Evolutionary conservation across 2,797 vertebrate genomes (phyloP).

Genomic region (Rhinichthys osculus): DNA sequence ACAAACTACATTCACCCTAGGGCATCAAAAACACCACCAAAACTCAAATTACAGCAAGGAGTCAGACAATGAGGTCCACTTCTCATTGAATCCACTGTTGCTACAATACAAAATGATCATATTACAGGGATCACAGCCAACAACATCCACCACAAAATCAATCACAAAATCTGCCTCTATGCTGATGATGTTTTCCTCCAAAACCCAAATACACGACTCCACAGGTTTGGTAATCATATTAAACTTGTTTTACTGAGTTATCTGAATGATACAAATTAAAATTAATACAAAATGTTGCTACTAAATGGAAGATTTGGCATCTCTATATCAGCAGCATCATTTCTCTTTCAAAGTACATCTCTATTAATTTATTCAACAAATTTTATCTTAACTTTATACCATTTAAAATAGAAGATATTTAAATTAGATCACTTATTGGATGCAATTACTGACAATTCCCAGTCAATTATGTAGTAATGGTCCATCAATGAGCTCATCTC

Average conservation of each 20-base stretch:
- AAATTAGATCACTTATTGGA: background rate
- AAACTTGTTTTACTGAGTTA: background rate
- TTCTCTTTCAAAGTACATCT: background rate
- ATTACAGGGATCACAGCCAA: background rate
- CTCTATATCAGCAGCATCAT: background rate
- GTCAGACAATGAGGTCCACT: background rate
- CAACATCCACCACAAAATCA: slow-evolving; percentile 8
- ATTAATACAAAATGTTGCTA: background rate
- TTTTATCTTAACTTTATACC: background rate
- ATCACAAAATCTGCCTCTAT: background rate
- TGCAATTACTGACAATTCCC: background rate
- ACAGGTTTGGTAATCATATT: background rate
- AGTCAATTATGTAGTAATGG: background rate
- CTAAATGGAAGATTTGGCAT: background rate
- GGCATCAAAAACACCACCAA: background rate
- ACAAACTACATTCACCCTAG: background rate
- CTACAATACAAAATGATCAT: background rate
- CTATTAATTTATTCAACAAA: background rate
- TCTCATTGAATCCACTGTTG: background rate
- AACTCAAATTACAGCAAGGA: slow-evolving; percentile 1
- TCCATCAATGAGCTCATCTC: background rate
- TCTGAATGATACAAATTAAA: background rate
- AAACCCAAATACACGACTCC: background rate
- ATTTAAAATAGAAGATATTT: background rate
- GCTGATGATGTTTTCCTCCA: background rate